Percentiles rank a stretch among this genome's conserved stretches.
Evolutionary conservation across 2,888 invertebrate genomes (phyloP).

Genomic region (Megamerina dolium): DNA sequence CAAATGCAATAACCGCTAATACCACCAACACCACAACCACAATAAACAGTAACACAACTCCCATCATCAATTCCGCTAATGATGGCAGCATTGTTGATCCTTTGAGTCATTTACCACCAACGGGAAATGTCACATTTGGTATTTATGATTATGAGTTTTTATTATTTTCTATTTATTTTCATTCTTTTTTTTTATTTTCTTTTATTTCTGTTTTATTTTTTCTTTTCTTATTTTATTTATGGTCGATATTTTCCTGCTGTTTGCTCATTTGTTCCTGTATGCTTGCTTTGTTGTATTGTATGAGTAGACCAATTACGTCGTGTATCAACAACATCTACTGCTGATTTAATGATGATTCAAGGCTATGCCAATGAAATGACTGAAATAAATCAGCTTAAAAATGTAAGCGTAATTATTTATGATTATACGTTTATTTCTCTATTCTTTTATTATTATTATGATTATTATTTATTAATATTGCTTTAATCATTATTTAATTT

Average conservation of each 20-base stretch:
- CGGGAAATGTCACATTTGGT: conserved; percentile 41
- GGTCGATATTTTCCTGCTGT: conserved; percentile 10
- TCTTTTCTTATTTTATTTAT: conserved; percentile 14
- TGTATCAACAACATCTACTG: conserved; percentile 39
- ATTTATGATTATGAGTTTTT: conserved; percentile 28
- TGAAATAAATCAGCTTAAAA: conserved; percentile 49
- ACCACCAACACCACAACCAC: conserved; percentile 12
- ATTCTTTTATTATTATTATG: conserved; percentile 12
- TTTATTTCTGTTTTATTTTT: conserved; percentile 14
- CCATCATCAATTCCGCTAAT: no score
- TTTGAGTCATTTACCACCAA: conserved; percentile 40
- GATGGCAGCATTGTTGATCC: conserved; percentile 31
- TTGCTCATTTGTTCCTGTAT: conserved; percentile 7
- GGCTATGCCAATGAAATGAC: conserved; percentile 36
- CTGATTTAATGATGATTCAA: conserved; percentile 25
- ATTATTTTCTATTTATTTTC: conserved; percentile 10
- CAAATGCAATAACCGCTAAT: conserved; percentile 12
- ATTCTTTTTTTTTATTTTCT: conserved; percentile 11
- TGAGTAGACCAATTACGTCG: conserved; percentile 51
- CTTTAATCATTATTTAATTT: no score
- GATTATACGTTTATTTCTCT: conserved; percentile 23
- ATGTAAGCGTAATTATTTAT: conserved; percentile 46
- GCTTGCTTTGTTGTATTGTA: no score
- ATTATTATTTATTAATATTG: no score
- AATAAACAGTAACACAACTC: conserved; percentile 13